Conservation (phyloP, 1,140 invertebrate species). For the Nasonia giraulti region DNA sequence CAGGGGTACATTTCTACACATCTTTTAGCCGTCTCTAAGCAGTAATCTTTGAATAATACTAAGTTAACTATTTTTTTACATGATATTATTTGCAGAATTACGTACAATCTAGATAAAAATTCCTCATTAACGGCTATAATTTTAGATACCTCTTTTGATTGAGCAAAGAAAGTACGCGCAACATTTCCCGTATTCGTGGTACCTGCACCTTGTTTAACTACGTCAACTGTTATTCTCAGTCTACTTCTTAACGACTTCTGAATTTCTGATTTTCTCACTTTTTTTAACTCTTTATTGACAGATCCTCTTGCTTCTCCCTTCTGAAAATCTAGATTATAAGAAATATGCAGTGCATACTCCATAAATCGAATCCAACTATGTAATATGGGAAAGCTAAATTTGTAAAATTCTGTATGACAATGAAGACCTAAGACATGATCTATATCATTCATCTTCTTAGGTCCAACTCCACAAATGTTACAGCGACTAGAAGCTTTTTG, state of each 20-base stretch:
- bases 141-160: constrained; percentile 34
- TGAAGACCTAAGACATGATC: too few species aligned
- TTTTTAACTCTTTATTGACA: not conserved
- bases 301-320: not conserved
- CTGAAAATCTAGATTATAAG: constrained; percentile 28
- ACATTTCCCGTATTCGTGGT: constrained; percentile 49
- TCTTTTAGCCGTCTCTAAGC: constrained; percentile 52
- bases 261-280: not conserved
- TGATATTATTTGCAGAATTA: not conserved
- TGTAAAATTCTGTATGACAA: not conserved
- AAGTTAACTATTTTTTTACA: too few species aligned
- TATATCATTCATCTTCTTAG: not conserved
- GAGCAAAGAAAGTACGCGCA: constrained; percentile 43
- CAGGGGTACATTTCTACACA: constrained; percentile 57
- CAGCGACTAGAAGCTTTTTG: not conserved
- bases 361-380: constrained; percentile 16
- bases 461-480: not conserved
- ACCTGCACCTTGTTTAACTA: constrained; percentile 43
- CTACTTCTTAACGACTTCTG: not conserved
- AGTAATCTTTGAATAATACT: constrained; percentile 32
- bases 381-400: not conserved
- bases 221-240: constrained; percentile 25
- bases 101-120: too few species aligned
- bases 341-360: not conserved
- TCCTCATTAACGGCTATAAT: constrained; percentile 11